These are phyloP conservation scores for Pseudomyrmex sp. DNA, from an alignment of 1,140 invertebrate species.

Conservation along the genomic window DNA sequence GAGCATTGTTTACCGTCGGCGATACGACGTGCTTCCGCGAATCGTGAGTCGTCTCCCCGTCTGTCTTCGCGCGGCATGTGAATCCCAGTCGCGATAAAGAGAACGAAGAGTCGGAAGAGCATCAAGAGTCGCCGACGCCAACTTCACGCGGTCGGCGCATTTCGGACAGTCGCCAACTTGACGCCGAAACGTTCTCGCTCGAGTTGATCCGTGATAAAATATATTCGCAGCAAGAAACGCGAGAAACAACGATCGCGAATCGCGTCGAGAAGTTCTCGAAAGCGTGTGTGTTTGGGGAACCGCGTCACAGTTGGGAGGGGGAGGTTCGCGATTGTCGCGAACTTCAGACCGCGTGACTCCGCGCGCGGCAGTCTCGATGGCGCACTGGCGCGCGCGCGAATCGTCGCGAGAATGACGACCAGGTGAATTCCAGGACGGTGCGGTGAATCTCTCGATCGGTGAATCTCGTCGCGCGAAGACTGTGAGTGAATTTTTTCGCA, in stretches of 20 bases:
- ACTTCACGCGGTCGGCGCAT: constrained; percentile 5
- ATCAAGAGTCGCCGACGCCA: not conserved
- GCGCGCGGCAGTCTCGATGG: not conserved
- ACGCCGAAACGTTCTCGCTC: too few species aligned
- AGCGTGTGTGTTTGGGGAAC: too few species aligned
- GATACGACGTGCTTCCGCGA: too few species aligned
- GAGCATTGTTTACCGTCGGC: constrained; percentile 11
- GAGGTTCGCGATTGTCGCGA: not conserved
- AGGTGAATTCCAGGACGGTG: not conserved
- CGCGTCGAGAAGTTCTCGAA: too few species aligned
- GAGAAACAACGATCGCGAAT: too few species aligned
- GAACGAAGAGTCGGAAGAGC: too few species aligned
- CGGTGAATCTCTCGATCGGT: not conserved
- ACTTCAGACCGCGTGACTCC: not conserved
- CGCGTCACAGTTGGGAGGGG: too few species aligned
- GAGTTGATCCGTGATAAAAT: too few species aligned
- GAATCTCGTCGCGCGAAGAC: not conserved
- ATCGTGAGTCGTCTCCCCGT: too few species aligned
- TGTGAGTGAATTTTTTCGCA: not conserved
- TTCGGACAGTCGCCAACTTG: too few species aligned
- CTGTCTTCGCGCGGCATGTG: too few species aligned
- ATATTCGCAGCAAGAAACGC: not conserved
- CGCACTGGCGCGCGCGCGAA: not conserved
- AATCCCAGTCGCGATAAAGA: too few species aligned
- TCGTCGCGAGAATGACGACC: not conserved